phyloP scores from a whole-genome alignment of 2,113 vertebrate species.

The Chrysochloris asiatica region DNA sequence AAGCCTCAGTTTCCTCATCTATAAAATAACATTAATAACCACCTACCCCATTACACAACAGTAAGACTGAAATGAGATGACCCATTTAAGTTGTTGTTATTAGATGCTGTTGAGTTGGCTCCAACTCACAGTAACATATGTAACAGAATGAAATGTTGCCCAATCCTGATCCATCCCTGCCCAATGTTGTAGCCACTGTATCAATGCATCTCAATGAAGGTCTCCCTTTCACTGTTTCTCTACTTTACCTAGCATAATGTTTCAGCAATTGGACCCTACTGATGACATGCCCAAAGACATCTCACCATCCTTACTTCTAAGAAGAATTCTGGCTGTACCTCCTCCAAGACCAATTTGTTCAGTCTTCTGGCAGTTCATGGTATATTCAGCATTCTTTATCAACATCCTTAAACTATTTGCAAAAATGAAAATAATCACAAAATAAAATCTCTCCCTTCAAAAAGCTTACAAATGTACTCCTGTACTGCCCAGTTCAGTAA shows the following conservation, averaged over 20 bases:
- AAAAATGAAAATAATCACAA: background rate
- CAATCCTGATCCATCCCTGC: background rate
- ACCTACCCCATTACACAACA: background rate
- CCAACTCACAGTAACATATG: background rate
- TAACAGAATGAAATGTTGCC: background rate
- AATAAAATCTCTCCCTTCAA: background rate
- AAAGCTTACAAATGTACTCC: rapidly evolving
- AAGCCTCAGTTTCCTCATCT: background rate
- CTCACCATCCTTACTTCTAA: background rate
- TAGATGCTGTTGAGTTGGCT: background rate
- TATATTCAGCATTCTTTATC: background rate
- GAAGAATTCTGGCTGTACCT: background rate
- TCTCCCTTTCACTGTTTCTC: background rate
- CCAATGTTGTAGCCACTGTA: background rate
- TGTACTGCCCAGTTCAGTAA: no score
- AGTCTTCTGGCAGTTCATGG: background rate
- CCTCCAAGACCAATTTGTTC: background rate
- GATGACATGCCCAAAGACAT: background rate
- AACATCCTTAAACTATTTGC: background rate
- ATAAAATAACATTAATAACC: background rate
- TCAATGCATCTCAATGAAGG: background rate
- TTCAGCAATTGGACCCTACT: background rate
- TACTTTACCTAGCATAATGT: background rate
- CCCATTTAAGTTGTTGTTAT: background rate
- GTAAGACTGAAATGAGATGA: background rate